Conservation (phyloP, 2,113 vertebrate genomes). For the Protobothrops flavoviridis region DNA sequence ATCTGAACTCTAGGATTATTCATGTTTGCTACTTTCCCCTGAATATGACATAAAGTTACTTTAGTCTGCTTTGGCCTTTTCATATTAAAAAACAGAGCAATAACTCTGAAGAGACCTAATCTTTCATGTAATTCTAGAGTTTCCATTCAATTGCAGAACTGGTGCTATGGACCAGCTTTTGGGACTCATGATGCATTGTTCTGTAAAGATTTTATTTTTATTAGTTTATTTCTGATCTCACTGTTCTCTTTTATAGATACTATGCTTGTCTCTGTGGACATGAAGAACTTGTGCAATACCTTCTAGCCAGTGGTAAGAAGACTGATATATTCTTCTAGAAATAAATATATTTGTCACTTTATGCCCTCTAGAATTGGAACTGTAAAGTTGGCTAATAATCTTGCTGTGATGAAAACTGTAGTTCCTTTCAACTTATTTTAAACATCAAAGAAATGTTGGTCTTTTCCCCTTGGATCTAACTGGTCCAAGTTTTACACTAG, state of each 20-base stretch:
- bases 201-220: constrained; percentile 6
- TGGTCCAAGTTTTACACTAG: not conserved
- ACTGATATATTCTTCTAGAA: not conserved
- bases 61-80: not conserved
- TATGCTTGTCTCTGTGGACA: constrained; percentile 96
- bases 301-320: constrained; percentile 90
- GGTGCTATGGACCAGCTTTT: not conserved
- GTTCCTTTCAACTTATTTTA: not conserved
- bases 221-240: not conserved
- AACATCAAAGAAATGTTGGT: not conserved
- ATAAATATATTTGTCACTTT: not conserved
- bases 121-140: not conserved
- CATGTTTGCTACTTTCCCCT: too few relatives aligned
- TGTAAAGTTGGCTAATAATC: not conserved
- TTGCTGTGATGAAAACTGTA: constrained; percentile 1
- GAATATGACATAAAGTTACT: not conserved
- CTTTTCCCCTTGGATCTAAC: not conserved
- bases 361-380: constrained; percentile 19
- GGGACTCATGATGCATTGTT: not conserved
- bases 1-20: too few relatives aligned
- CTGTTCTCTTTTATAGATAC: constrained; percentile 74
- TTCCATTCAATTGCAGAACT: not conserved
- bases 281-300: constrained; percentile 92
- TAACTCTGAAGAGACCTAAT: not conserved
- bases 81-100: not conserved